phyloP scores from a whole-genome alignment of 1,140 invertebrate genomes.

The Zelostemma sp. region DNA sequence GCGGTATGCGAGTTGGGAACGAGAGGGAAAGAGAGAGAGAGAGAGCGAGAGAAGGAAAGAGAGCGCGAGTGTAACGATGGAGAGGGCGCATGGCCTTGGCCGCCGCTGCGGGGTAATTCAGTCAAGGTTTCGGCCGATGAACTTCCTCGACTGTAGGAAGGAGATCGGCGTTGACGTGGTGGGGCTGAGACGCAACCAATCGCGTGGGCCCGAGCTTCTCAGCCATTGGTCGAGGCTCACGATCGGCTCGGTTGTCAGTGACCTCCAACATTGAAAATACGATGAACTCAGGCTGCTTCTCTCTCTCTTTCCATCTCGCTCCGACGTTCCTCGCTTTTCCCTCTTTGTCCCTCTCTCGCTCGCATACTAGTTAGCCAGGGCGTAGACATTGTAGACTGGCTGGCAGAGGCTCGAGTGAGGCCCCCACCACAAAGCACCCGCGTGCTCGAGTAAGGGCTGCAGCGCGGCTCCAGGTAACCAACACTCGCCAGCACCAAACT shows the following conservation, averaged over 20 bases:
- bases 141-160: conserved; percentile 65
- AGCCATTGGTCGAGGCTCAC: conserved; percentile 52
- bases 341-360: conserved; percentile 19
- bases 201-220: conserved; percentile 32
- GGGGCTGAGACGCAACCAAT: conserved; percentile 58
- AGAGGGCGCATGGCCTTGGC: conserved; percentile 72
- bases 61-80: conserved; percentile 12
- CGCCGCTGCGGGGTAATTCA: conserved; percentile 77
- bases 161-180: conserved; percentile 28
- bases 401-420: conserved; percentile 38
- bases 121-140: conserved; percentile 79
- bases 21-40: conserved; percentile 14
- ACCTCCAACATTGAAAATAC: conserved; percentile 75
- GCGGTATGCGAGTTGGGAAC: not conserved
- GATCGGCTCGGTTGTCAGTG: conserved; percentile 70
- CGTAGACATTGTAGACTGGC: conserved; percentile 62
- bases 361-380: conserved; percentile 61
- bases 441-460: conserved; percentile 64
- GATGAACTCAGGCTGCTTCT: conserved; percentile 70
- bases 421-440: conserved; percentile 59
- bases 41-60: conserved; percentile 29
- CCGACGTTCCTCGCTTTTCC: not conserved
- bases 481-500: conserved; percentile 62
- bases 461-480: conserved; percentile 61
- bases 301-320: conserved; percentile 14